phyloP scores from a whole-genome alignment of 2,113 vertebrate species.

The Phaethon lepturus region DNA sequence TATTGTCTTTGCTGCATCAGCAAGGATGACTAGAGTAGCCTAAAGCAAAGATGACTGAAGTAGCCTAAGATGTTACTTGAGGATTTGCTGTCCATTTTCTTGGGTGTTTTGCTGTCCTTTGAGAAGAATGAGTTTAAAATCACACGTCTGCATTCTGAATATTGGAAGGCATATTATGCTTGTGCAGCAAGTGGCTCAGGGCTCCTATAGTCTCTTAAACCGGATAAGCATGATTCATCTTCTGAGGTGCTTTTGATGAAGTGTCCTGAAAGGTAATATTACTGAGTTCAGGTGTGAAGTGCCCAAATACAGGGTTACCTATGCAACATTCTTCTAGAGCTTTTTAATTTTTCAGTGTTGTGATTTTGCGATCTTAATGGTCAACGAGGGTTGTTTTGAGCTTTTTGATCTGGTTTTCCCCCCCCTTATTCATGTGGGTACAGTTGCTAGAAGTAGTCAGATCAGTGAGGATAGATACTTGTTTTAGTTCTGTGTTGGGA shows the following conservation, averaged over 20 bases:
- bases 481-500: not conserved
- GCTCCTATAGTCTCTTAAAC: not conserved
- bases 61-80: not conserved
- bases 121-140: not conserved
- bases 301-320: not conserved
- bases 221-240: not conserved
- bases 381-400: not conserved
- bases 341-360: not conserved
- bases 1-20: not conserved
- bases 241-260: not conserved
- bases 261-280: not conserved
- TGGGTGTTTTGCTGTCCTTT: not conserved
- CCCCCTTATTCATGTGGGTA: not conserved
- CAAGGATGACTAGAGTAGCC: not conserved
- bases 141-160: not conserved
- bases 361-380: not conserved
- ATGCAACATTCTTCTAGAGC: not conserved
- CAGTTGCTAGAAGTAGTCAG: not conserved
- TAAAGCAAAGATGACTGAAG: not conserved
- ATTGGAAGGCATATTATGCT: not conserved
- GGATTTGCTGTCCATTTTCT: not conserved
- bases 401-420: not conserved
- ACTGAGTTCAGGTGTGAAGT: not conserved
- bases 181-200: not conserved
- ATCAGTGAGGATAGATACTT: not conserved